These are phyloP conservation scores for Zoanthus solanderi DNA, from an alignment of 92 coral and sea anemone species.

Conservation along the genomic window DNA sequence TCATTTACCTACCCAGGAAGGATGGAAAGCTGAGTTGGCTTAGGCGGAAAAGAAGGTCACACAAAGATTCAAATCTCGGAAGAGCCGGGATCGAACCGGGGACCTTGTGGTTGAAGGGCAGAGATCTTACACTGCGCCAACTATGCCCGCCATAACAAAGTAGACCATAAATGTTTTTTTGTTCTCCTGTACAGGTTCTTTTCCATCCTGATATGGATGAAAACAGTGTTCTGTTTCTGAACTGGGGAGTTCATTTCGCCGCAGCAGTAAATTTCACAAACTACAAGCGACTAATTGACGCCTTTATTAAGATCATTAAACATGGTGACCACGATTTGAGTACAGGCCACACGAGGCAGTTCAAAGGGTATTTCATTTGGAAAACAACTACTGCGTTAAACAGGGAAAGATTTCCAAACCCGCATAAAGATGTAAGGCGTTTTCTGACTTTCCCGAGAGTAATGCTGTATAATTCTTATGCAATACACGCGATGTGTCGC, in stretches of 20 bases:
- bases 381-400: conserved; percentile 89
- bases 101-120: no score
- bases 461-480: conserved; percentile 83
- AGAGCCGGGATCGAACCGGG: no score
- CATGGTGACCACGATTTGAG: conserved; percentile 45
- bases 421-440: conserved; percentile 95
- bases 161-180: background rate
- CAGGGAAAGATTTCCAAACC: conserved; percentile 87
- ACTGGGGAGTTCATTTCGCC: conserved; percentile 91
- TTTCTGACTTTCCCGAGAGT: conserved; percentile 90
- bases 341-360: conserved; percentile 37
- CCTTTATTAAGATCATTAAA: conserved; percentile 58
- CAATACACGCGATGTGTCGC: conserved; percentile 88
- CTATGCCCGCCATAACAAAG: background rate
- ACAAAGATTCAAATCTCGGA: no score
- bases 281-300: conserved; percentile 74
- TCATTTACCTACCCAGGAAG: no score
- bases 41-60: no score
- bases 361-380: conserved; percentile 86
- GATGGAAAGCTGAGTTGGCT: no score
- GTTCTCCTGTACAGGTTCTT: conserved; percentile 59
- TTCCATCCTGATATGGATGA: conserved; percentile 75
- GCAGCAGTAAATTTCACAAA: conserved; percentile 87
- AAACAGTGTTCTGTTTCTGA: conserved; percentile 83
- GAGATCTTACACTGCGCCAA: no score